Evolutionary conservation across 2,888 invertebrate species (phyloP).

Genomic region (Acronicta alni): DNA sequence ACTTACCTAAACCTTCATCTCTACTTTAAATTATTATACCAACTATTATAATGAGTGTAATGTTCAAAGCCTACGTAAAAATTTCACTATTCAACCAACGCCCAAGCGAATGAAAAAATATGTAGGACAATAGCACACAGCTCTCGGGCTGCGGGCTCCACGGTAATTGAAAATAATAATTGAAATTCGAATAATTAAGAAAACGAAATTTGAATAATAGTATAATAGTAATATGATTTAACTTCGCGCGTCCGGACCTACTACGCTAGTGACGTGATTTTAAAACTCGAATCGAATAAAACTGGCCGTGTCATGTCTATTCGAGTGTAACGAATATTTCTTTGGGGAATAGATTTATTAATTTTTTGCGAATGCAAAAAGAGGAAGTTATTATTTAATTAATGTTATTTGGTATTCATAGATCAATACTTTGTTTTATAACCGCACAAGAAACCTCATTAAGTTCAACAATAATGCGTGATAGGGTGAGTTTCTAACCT

Average conservation of each 20-base stretch:
- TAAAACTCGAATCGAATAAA: constrained; percentile 17
- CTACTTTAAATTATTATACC: constrained; percentile 27
- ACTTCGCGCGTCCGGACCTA: constrained; percentile 73
- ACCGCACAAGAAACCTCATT: constrained; percentile 14
- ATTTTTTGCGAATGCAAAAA: constrained; percentile 25
- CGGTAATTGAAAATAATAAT: constrained; percentile 87
- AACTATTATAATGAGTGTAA: constrained; percentile 52
- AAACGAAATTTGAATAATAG: constrained; percentile 83
- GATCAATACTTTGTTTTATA: constrained; percentile 16
- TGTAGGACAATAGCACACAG: constrained; percentile 75
- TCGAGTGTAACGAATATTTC: constrained; percentile 15
- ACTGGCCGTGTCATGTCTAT: constrained; percentile 4
- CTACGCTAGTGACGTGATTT: constrained; percentile 27
- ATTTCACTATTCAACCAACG: constrained; percentile 58
- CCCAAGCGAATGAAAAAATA: constrained; percentile 66
- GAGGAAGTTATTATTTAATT: constrained; percentile 25
- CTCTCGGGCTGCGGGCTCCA: constrained; percentile 69
- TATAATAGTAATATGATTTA: constrained; percentile 81
- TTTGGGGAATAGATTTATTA: constrained; percentile 14
- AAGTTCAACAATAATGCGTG: constrained; percentile 7
- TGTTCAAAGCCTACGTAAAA: constrained; percentile 59
- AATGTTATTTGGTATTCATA: constrained; percentile 15
- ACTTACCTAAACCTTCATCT: constrained; percentile 25
- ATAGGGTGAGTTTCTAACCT: constrained; percentile 19
- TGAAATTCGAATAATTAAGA: constrained; percentile 85